Conservation (phyloP, 1,140 invertebrate species). For the Drosophila nigromelanica region DNA sequence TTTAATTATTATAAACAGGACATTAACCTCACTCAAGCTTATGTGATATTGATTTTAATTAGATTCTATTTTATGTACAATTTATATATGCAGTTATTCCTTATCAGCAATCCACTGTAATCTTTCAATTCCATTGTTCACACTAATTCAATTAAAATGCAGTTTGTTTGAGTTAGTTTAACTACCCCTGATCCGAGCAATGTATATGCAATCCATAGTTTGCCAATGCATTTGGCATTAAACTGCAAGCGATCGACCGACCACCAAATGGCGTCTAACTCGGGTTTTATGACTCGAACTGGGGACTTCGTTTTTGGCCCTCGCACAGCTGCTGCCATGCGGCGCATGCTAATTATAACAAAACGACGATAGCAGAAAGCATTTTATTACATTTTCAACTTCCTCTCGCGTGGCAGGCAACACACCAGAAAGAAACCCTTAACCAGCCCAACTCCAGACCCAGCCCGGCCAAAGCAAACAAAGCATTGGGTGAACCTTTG, state of each 20-base stretch:
- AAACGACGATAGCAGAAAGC: constrained; percentile 49
- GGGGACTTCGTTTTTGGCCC: not conserved
- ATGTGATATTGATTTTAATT: too few species aligned
- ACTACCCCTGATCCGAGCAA: not conserved
- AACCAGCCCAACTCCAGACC: too few species aligned
- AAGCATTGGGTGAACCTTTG: constrained; percentile 4
- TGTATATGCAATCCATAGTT: not conserved
- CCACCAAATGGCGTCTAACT: constrained; percentile 30
- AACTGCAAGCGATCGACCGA: constrained; percentile 12
- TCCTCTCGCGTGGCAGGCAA: constrained; percentile 50
- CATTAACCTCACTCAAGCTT: too few species aligned
- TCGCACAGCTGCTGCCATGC: constrained; percentile 55
- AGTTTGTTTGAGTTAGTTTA: not conserved
- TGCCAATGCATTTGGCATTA: constrained; percentile 27
- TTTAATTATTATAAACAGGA: too few species aligned
- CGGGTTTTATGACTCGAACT: constrained; percentile 20
- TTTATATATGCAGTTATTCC: too few species aligned
- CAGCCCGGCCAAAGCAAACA: not conserved
- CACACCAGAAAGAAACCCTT: not conserved
- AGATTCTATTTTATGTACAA: too few species aligned
- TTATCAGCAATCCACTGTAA: not conserved
- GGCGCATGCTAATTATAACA: constrained; percentile 67
- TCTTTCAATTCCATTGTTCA: not conserved
- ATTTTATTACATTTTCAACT: constrained; percentile 60
- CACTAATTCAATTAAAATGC: not conserved